Conservation (phyloP, 2,113 vertebrate genomes). For the Nothobranchius kuhntae region DNA sequence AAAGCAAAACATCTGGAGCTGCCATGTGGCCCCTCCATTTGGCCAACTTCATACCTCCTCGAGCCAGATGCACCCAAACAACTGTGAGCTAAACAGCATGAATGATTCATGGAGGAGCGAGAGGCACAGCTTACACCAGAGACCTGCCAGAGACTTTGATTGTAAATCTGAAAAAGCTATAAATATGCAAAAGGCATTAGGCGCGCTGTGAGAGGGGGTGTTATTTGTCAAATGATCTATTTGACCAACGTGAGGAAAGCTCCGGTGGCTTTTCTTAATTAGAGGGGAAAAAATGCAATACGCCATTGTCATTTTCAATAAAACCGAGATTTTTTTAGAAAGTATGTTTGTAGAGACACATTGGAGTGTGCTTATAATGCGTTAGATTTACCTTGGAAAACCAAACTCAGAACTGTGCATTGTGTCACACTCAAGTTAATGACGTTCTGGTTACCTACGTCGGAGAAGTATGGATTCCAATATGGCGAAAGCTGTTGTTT, state of each 20-base stretch:
- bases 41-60: slow-evolving; percentile 77
- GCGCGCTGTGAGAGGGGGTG: slow-evolving; percentile 48
- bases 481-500: too few relatives aligned
- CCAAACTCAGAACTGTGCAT: too few relatives aligned
- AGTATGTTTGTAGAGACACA: too few relatives aligned
- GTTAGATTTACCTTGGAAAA: too few relatives aligned
- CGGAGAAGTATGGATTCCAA: too few relatives aligned
- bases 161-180: slow-evolving; percentile 73
- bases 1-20: slow-evolving; percentile 88
- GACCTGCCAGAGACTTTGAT: slow-evolving; percentile 74
- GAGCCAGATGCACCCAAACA: slow-evolving; percentile 78
- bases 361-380: too few relatives aligned
- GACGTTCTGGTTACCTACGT: too few relatives aligned
- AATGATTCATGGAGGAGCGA: slow-evolving; percentile 83
- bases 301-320: slow-evolving; percentile 56
- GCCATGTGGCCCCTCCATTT: slow-evolving; percentile 85
- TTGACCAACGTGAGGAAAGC: slow-evolving; percentile 74
- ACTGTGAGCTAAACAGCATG: slow-evolving; percentile 77
- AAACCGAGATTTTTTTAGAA: slow-evolving; percentile 41
- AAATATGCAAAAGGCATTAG: slow-evolving; percentile 83
- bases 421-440: too few relatives aligned
- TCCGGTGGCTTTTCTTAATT: slow-evolving; percentile 70
- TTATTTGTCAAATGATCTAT: slow-evolving; percentile 82
- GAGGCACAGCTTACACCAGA: slow-evolving; percentile 64
- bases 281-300: slow-evolving; percentile 62